phyloP scores from a whole-genome alignment of 1,140 invertebrate species.

The Prorops nasuta region DNA sequence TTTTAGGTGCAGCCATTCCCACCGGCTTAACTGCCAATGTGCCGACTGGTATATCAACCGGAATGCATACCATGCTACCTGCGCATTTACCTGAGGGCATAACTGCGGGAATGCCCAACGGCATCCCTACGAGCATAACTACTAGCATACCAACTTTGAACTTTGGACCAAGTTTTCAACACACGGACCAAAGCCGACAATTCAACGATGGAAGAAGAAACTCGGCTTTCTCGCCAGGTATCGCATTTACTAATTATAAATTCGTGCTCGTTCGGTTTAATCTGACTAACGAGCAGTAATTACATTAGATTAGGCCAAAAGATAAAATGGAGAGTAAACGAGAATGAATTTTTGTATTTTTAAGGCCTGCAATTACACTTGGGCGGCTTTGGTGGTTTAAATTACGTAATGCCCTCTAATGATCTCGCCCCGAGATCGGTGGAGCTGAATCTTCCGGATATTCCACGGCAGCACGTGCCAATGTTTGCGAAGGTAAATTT shows the following conservation, averaged over 20 bases:
- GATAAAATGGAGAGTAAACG: background rate
- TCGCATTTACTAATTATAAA: slow-evolving; percentile 4
- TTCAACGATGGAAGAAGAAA: slow-evolving; percentile 10
- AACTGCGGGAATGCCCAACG: slow-evolving; percentile 15
- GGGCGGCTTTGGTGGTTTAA: slow-evolving; percentile 39
- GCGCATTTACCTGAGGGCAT: slow-evolving; percentile 14
- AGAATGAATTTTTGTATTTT: slow-evolving; percentile 8
- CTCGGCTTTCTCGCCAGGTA: slow-evolving; percentile 26
- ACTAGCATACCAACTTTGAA: slow-evolving; percentile 27
- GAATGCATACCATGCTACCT: slow-evolving; percentile 16
- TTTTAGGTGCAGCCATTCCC: background rate
- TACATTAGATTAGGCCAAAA: background rate
- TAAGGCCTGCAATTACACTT: slow-evolving; percentile 41
- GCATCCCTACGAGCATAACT: slow-evolving; percentile 15
- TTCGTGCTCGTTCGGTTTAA: background rate
- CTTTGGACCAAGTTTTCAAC: slow-evolving; percentile 23
- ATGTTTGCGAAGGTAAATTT: slow-evolving; percentile 40
- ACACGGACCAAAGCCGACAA: slow-evolving; percentile 17
- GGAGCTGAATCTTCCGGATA: slow-evolving; percentile 36
- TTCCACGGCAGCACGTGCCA: slow-evolving; percentile 29
- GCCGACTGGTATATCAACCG: slow-evolving; percentile 2
- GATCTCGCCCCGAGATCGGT: slow-evolving; percentile 33
- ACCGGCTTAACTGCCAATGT: slow-evolving; percentile 3
- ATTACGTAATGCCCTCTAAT: slow-evolving; percentile 40
- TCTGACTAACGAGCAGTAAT: background rate